Conservation (phyloP, 2,797 vertebrate genomes). For the Alectoris magna region DNA sequence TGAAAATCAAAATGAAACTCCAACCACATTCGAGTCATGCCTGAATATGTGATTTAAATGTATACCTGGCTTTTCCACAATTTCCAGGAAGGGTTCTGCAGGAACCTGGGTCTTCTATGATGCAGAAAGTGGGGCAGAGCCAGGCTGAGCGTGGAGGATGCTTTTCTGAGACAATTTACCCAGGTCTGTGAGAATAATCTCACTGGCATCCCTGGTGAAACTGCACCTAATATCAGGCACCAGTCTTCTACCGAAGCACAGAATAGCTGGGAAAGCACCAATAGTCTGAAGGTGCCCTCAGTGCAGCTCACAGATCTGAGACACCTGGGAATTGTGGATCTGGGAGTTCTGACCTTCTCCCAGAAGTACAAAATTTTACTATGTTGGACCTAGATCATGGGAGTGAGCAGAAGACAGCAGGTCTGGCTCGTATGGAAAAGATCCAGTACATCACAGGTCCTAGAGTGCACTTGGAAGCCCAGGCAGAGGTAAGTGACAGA, state of each 20-base stretch:
- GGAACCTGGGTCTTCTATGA: background rate
- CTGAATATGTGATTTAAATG: background rate
- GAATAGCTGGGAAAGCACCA: accelerated
- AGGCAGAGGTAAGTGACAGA: background rate
- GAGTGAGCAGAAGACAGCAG: background rate
- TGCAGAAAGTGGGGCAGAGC: background rate
- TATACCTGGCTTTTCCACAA: background rate
- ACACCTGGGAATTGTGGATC: accelerated
- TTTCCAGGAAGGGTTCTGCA: background rate
- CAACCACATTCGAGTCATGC: accelerated
- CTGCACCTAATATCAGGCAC: background rate
- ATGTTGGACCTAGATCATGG: background rate
- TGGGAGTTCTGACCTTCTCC: background rate
- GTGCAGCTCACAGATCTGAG: background rate
- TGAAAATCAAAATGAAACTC: background rate
- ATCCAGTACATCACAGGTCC: background rate
- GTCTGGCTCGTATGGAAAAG: background rate
- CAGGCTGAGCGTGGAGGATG: background rate
- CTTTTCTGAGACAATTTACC: background rate
- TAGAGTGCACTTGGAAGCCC: background rate
- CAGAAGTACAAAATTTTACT: background rate
- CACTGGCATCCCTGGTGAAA: background rate
- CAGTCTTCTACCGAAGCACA: background rate
- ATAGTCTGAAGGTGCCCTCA: accelerated
- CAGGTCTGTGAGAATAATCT: background rate